Base-by-base conservation (phyloP, 1,140 invertebrate species). In the Drosophila setifemur region DNA sequence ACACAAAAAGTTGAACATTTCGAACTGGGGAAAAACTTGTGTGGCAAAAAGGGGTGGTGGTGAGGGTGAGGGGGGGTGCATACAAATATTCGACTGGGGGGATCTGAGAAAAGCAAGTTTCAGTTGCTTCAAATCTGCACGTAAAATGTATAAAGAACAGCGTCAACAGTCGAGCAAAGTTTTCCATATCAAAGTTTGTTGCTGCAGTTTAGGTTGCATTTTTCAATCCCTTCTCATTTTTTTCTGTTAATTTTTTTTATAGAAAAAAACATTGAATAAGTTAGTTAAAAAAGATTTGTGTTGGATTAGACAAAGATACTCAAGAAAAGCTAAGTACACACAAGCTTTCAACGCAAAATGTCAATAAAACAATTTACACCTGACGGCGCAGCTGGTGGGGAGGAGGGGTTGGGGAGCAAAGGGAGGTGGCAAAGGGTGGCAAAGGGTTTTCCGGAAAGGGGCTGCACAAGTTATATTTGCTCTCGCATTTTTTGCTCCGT, bases 331-430 rank as follows among this genome's bases (percentile, higher is more conserved):
- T n/a, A 6, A 26, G 12, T 18, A 9, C 12, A 23, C n/a, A 8
- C 44, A 8, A 19, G 28, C 57, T 33, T 25, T 43, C 19, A 28
- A 35, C 25, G 25, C 42, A 37, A 47, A 47, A 39, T 63, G 55
- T 28, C 55, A 64, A 64, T 64, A 64, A 63, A 63, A 64, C 42
- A 49, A 49, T 64, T 63, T 64, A 16, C 60, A 64, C 42, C 33
- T 39, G 12, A 26, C 3, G 12, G n/a, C 31, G 18, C 14, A 37
- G 5, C 12, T 14, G 33, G n/a, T n/a, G n/a, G n/a, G n/a, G n/a
- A n/a, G n/a, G n/a, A n/a, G n/a, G n/a, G n/a, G n/a, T n/a, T n/a
- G n/a, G n/a, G n/a, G n/a, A n/a, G 33, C 3, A 16, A 37, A 6
- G 33, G 29, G 3, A 35, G 18, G 37, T 29, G 9, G 9, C 11